Conservation (phyloP, 2,797 vertebrate genomes). For the Mormyrus proboscirostris region DNA sequence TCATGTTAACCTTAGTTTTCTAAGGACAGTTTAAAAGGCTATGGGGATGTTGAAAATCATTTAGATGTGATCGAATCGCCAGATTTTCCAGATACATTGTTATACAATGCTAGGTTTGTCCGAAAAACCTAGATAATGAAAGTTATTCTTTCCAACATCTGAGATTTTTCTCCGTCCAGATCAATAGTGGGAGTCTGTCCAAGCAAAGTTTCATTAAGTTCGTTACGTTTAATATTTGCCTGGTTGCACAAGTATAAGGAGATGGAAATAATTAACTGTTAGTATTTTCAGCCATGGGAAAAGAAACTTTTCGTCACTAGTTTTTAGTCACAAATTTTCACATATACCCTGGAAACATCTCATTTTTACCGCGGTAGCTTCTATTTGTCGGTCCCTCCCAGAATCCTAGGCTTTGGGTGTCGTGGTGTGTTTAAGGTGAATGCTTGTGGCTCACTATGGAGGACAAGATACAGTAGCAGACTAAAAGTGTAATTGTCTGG, state of each 20-base stretch:
- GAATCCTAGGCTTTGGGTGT: constrained; percentile 14
- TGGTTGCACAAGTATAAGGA: background rate
- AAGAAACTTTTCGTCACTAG: background rate
- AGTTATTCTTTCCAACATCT: background rate
- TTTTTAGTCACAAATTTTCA: background rate
- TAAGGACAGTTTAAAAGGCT: background rate
- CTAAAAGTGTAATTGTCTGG: constrained; percentile 37
- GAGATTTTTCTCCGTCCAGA: background rate
- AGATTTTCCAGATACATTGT: background rate
- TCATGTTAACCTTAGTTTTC: background rate
- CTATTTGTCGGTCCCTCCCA: background rate
- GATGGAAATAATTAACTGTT: background rate
- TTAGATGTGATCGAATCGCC: background rate
- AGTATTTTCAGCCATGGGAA: background rate
- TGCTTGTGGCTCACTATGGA: constrained; percentile 37
- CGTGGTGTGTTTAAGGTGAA: constrained; percentile 29
- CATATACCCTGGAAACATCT: constrained; percentile 21
- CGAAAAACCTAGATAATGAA: background rate
- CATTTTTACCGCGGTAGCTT: constrained; percentile 26
- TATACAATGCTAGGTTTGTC: background rate
- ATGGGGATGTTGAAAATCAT: background rate
- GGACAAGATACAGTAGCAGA: constrained; percentile 43
- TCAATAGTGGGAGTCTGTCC: background rate
- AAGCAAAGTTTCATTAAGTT: background rate
- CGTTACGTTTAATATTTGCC: background rate